Base-by-base conservation (phyloP, 2,888 invertebrate genomes). In the Yponomeuta evonymella region DNA sequence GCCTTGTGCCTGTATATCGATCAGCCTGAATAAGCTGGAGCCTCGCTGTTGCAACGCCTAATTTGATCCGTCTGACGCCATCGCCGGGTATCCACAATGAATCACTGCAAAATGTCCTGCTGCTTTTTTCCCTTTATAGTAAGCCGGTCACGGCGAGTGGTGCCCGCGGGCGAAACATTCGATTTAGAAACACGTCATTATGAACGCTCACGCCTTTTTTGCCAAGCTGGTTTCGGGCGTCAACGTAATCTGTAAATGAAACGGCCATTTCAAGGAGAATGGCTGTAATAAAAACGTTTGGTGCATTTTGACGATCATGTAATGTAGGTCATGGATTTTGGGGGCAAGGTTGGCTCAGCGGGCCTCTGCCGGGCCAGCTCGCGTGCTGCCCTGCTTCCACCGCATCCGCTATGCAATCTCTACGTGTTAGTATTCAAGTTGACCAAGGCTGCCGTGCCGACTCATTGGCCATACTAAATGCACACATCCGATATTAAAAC, bases 291-390 rank as follows among this genome's bases (percentile, higher is more conserved):
- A 89, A 88, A 88, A 86, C 84, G 81, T 75, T 85, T 80, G 79
- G 81, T 89, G 86, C 87, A 88, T 88, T 90, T 88, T 87, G 85
- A 82, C 82, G 83, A 82, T 79, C 72, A 75, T 80, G 80, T 78
- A 87, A 91, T 89, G 89, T 91, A 83, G 90, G 91, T 90, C 90
- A 89, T 79, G 84, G 86, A 86, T 83, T 90, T 89, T 89, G 84
- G 87, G 90, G 83, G 86, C 91, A 91, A 92, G 91, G 91, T 89
- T 89, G 84, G 76, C 75, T 73, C 71, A 70, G 75, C 74, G 74
- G 72, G 74, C 72, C 76, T 76, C 74, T 75, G 73, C 75, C 73
- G 78, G 51, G 51, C 51, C 79, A 76, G 75, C 77, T 82, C 77
- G 83, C 83, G 83, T 83, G 86, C 80, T 82, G 85, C 80, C 81